A percentile compares a stretch with the other conserved stretches of the same genome.
These are phyloP conservation scores for Paguma larvata DNA, from an alignment of 2,797 vertebrate species.

Conservation along the genomic window DNA sequence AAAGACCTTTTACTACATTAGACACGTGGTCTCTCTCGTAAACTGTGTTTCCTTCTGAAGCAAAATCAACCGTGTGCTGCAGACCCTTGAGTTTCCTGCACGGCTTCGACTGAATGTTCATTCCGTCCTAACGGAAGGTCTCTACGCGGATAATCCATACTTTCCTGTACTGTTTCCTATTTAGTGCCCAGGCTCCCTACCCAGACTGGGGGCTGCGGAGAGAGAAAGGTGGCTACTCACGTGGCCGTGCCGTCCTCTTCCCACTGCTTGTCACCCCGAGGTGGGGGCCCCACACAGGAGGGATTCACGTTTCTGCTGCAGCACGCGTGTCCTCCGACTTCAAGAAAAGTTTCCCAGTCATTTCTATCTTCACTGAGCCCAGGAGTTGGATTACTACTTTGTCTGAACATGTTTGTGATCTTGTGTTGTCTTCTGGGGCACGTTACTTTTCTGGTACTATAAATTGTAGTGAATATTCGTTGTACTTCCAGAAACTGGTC, in stretches of 20 bases:
- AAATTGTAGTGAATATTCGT: neutral
- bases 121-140: neutral
- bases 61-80: neutral
- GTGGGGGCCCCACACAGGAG: no score
- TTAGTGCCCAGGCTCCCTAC: neutral
- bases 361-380: neutral
- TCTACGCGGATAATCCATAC: neutral
- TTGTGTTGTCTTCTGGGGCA: neutral
- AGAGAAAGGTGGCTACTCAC: neutral
- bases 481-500: neutral
- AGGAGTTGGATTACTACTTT: neutral
- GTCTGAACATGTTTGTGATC: neutral
- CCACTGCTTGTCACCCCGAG: neutral
- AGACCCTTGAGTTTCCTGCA: neutral
- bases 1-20: neutral
- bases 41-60: slow-evolving; percentile 14
- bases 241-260: neutral
- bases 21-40: neutral
- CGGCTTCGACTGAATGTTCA: neutral
- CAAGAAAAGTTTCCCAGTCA: neutral
- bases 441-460: neutral
- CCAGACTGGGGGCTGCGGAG: neutral
- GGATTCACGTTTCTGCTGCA: accelerated
- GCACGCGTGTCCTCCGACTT: accelerated
- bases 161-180: neutral